Percentiles rank a stretch among this genome's conserved stretches.
phyloP scores from a whole-genome alignment of 2,888 invertebrate species.

The Oscheius sp. region DNA sequence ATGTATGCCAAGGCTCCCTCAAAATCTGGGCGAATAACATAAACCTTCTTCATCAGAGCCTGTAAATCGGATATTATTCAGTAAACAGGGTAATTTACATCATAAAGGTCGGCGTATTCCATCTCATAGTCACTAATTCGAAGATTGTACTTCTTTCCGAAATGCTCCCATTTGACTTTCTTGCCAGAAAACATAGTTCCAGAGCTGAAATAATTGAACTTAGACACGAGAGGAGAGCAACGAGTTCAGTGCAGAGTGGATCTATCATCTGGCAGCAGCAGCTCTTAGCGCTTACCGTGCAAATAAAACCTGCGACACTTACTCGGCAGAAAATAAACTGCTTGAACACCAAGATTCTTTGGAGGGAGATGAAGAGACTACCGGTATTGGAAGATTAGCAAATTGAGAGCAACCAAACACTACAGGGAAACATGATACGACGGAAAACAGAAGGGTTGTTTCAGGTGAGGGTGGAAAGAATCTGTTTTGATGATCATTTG shows the following conservation, averaged over 20 bases:
- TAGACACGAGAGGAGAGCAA: background rate
- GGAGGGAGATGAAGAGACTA: background rate
- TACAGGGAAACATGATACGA: background rate
- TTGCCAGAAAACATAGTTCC: slow-evolving; percentile 61
- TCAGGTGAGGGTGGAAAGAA: slow-evolving; percentile 15
- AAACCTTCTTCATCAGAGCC: slow-evolving; percentile 62
- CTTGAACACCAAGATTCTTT: slow-evolving; percentile 12
- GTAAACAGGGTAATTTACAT: slow-evolving; percentile 44
- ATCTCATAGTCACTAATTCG: slow-evolving; percentile 64
- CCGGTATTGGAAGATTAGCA: background rate
- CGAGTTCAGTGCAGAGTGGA: background rate
- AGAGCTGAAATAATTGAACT: slow-evolving; percentile 47
- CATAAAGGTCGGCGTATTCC: slow-evolving; percentile 63
- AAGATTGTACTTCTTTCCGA: slow-evolving; percentile 65
- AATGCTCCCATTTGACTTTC: slow-evolving; percentile 67
- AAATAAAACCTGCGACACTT: slow-evolving; percentile 25
- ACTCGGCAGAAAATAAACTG: slow-evolving; percentile 25
- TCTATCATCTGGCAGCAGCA: slow-evolving; percentile 16
- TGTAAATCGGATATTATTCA: slow-evolving; percentile 32
- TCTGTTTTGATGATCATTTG: background rate
- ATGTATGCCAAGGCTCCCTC: slow-evolving; percentile 67
- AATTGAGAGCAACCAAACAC: slow-evolving; percentile 21
- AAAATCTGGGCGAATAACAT: slow-evolving; percentile 62
- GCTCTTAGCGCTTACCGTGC: slow-evolving; percentile 16
- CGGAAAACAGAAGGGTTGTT: background rate